phyloP scores from a whole-genome alignment of 2,113 vertebrate species.

The Spilogale gracilis region DNA sequence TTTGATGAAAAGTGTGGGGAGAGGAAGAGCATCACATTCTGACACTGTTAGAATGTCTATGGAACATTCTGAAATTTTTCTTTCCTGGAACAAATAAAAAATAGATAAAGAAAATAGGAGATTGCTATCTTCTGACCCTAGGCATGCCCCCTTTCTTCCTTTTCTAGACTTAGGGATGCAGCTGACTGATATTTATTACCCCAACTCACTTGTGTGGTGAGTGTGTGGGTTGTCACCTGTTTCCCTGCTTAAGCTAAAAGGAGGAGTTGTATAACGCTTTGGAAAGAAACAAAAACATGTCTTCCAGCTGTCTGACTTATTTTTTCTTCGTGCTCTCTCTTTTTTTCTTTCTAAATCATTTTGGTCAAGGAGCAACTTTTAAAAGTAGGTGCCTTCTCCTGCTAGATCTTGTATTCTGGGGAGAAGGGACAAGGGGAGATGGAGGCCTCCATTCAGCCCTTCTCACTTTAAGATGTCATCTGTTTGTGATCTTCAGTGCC shows the following conservation, averaged over 20 bases:
- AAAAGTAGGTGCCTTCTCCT: neutral
- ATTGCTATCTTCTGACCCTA: neutral
- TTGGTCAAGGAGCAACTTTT: neutral
- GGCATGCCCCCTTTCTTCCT: neutral
- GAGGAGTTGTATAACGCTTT: neutral
- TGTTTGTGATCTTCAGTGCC: neutral
- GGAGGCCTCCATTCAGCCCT: neutral
- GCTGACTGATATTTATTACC: neutral
- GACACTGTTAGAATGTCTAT: neutral
- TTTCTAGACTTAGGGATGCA: neutral
- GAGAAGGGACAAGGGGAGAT: neutral
- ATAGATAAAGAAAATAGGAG: neutral
- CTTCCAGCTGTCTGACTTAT: neutral
- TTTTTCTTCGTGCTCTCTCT: neutral
- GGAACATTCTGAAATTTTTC: neutral
- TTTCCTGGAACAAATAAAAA: neutral
- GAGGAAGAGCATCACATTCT: neutral
- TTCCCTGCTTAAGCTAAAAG: slow-evolving; percentile 27
- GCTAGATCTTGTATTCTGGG: neutral
- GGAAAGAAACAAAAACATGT: neutral
- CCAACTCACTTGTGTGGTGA: neutral
- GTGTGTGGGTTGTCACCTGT: neutral
- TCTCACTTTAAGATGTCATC: neutral
- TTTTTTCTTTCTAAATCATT: slow-evolving; percentile 5
- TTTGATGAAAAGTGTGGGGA: neutral